Evolutionary conservation across 2,888 invertebrate genomes (phyloP).

Genomic region (Imbricaverruca yamaguchii): DNA sequence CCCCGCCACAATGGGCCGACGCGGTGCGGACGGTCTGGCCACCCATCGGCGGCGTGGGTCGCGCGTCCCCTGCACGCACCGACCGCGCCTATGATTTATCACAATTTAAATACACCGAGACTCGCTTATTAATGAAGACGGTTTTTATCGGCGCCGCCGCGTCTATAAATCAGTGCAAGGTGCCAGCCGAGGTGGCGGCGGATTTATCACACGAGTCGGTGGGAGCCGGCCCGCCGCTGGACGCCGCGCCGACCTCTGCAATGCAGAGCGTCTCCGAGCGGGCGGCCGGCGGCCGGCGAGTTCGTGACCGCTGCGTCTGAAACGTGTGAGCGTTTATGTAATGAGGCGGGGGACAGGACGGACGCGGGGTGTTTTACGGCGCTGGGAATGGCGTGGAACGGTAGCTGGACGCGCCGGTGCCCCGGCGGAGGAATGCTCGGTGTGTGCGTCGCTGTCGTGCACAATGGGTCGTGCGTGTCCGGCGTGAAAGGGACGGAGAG

Average conservation of each 20-base stretch:
- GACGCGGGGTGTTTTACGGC: too few relatives aligned
- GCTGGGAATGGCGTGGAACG: too few relatives aligned
- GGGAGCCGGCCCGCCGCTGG: neutral
- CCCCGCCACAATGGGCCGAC: neutral
- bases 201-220: neutral
- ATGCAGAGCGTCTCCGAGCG: neutral
- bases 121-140: slow-evolving; percentile 12
- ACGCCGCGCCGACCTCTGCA: neutral
- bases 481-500: too few relatives aligned
- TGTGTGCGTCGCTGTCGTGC: too few relatives aligned
- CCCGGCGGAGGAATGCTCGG: too few relatives aligned
- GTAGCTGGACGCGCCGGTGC: too few relatives aligned
- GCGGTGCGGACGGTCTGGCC: neutral
- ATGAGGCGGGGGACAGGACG: too few relatives aligned
- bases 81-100: slow-evolving; percentile 9
- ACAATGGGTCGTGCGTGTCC: too few relatives aligned
- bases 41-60: neutral
- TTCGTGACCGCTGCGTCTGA: too few relatives aligned
- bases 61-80: neutral
- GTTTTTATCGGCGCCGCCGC: neutral
- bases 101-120: slow-evolving; percentile 17
- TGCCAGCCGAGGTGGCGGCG: neutral
- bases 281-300: too few relatives aligned
- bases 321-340: too few relatives aligned
- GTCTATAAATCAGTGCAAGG: slow-evolving; percentile 12